Evolutionary conservation across 2,888 invertebrate genomes (phyloP).

Genomic region (Myathropa florea): DNA sequence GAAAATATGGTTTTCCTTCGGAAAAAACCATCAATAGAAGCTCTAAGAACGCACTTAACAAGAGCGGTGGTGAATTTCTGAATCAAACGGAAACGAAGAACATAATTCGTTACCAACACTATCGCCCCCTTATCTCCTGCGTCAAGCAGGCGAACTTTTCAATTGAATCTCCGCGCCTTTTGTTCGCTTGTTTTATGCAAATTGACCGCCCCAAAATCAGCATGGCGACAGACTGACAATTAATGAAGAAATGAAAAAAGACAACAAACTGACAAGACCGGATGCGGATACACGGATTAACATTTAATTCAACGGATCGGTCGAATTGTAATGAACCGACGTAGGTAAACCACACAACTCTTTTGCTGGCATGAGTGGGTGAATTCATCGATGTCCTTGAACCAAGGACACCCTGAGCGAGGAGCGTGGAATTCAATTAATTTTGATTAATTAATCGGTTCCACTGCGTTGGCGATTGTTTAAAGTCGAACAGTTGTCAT

Average conservation of each 20-base stretch:
- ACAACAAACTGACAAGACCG: neutral
- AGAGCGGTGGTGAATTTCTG: neutral
- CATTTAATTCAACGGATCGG: neutral
- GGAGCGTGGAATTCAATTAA: neutral
- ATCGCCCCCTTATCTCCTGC: neutral
- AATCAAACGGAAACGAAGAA: too few relatives aligned
- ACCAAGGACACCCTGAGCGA: neutral
- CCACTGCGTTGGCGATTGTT: neutral
- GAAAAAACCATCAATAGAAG: neutral
- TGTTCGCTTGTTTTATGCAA: neutral
- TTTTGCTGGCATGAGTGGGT: neutral
- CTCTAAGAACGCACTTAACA: neutral
- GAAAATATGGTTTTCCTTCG: neutral
- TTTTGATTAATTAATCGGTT: neutral
- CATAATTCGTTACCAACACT: neutral
- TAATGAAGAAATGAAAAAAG: neutral
- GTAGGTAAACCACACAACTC: neutral
- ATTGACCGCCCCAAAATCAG: neutral
- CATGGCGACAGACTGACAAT: neutral
- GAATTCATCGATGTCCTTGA: neutral
- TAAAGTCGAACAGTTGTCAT: neutral
- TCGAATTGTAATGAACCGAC: neutral
- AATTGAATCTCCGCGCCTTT: neutral
- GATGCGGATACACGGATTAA: neutral
- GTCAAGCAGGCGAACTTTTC: neutral